Conservation (phyloP, 2,797 vertebrate species). For the Pyrocephalus nanus region DNA sequence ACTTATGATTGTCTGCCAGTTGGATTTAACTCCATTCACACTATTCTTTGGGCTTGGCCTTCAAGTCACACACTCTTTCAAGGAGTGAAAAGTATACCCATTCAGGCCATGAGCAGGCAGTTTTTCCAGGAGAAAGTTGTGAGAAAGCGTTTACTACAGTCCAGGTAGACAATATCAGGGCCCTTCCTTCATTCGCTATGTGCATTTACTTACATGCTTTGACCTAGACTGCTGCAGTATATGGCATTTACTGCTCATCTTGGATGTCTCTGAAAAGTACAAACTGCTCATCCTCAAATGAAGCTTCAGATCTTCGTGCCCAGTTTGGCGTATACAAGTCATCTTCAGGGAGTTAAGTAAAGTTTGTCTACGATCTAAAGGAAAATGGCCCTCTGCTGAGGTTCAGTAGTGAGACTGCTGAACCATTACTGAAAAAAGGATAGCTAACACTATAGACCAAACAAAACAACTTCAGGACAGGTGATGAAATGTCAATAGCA, state of each 20-base stretch:
- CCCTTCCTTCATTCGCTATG: background rate
- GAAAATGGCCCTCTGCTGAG: background rate
- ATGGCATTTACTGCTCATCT: background rate
- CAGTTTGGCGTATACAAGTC: background rate
- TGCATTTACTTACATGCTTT: background rate
- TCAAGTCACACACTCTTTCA: background rate
- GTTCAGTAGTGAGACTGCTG: background rate
- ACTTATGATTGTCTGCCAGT: fast-evolving
- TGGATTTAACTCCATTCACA: background rate
- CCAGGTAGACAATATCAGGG: background rate
- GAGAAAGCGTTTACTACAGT: background rate
- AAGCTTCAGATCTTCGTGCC: background rate
- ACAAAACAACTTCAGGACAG: background rate
- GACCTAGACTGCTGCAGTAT: background rate
- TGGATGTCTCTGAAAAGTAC: background rate
- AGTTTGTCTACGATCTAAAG: background rate
- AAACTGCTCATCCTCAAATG: background rate
- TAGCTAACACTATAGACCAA: background rate
- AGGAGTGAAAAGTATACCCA: fast-evolving
- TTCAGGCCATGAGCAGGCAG: background rate
- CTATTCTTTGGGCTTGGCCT: fast-evolving
- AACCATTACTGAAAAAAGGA: background rate
- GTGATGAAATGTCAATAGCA: background rate
- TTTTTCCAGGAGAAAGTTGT: background rate
- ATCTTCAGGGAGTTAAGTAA: background rate